Evolutionary conservation across 2,113 vertebrate species (phyloP), one percentile per base, ranked within the genome.

Genomic region (Oryzias woworae): DNA sequence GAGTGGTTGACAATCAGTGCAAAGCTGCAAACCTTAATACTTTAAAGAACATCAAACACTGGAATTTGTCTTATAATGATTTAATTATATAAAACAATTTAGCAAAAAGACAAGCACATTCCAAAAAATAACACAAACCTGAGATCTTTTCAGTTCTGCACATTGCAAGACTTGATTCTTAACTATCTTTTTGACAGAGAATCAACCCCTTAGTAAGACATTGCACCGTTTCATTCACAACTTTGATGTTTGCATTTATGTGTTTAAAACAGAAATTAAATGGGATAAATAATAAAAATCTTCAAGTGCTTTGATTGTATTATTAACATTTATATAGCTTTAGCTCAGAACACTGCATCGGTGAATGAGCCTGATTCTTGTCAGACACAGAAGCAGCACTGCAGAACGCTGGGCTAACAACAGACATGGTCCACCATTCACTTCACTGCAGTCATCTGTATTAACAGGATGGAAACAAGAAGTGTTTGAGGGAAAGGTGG

Each of bases 131-230:
- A 73, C 52, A 67, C 13, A 63, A 53, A 80, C 66, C 73, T 20
- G 20, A 60, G 18, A 46, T 17, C 24, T 15, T 52, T 44, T 58
- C 65, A 5, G 36, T 48, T 66, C 42, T 41, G 18, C 22, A 75
- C 26, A 60, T 8, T 12, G 52, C 22, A 57, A 62, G 14, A 65
- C 53, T 44, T 1, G 41, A 1, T 60, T 43, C 48, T 26, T 28
- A 6, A 62, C 31, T 15, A 43, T 0, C 56, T 54, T 26, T 62
- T 0, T 2, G 22, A 26, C 36, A 74, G 14, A 46, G 26, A 43
- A 71, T 56, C 13, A 61, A 43, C 18, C 46, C 80, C 81, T 81
- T 80, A 83, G 71, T 20, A 7, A 17, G 0, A 12, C 49, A 69
- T 46, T 52, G 62, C 54, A 75, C n/a, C 20, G 20, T 64, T 61